Conservation (phyloP, 1,140 invertebrate genomes). For the Drosophila nikananu region DNA sequence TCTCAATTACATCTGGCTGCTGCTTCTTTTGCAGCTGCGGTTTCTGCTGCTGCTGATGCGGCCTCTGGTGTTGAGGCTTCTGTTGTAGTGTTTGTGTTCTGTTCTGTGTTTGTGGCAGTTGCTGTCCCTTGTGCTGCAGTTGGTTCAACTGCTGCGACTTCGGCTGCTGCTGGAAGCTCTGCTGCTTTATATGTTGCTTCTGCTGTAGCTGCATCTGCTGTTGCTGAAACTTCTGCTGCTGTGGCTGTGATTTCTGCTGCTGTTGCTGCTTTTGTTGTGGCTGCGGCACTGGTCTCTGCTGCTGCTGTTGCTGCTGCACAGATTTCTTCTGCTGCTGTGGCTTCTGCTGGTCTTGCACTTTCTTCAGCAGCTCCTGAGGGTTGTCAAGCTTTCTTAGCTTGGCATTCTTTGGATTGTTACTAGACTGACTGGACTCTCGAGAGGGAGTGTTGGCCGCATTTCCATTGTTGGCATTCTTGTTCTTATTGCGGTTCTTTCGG, state of each 20-base stretch:
- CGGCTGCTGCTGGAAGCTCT: background rate
- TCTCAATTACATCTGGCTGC: background rate
- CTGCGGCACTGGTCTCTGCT: background rate
- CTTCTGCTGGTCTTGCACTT: background rate
- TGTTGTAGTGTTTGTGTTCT: no score
- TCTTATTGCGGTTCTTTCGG: slow-evolving; percentile 12
- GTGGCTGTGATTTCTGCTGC: background rate
- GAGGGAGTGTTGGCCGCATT: background rate
- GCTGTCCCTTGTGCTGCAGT: background rate
- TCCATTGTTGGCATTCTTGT: background rate
- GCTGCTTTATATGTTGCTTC: background rate
- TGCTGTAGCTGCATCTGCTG: background rate
- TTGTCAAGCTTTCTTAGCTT: background rate
- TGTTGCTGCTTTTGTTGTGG: no score
- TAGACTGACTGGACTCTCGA: background rate
- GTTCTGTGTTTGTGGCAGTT: background rate
- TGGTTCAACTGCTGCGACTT: background rate
- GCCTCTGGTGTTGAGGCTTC: background rate
- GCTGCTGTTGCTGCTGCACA: background rate
- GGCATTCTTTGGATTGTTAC: background rate
- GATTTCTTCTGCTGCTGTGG: background rate
- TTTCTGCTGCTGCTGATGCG: background rate
- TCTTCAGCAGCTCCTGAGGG: background rate
- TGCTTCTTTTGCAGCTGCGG: background rate
- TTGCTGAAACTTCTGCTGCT: background rate